Evolutionary conservation across 2,797 vertebrate species (phyloP), one percentile per base, ranked within the genome.

Genomic region (Falco naumanni): DNA sequence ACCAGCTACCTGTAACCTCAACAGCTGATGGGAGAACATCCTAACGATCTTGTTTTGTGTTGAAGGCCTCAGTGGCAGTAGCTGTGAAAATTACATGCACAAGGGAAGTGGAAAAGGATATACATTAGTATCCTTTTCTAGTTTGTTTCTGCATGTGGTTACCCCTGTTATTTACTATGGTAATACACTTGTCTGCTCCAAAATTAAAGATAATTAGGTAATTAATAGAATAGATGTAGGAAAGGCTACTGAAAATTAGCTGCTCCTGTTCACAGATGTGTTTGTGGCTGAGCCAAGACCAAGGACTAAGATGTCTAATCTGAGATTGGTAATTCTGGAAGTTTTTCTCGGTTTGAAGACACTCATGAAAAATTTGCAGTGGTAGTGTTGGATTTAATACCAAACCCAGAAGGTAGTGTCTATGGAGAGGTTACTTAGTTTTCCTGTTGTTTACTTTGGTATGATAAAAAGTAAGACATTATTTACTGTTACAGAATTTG

Each of bases 151-250:
- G 39, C 26, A 10, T 65, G n/a, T 39, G 24, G 60, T 91, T 85
- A 33, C 56, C 53, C 24, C 34, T 74, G 37, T 79, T 90, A 83
- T 94, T 91, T 95, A 61, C 37, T 75, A 14, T 94, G 45, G 78
- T 84, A 74, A 83, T 89, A 56, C 33, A 66, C 64, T 79, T 74
- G 34, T 54, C 60, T 95, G 74, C 66, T 94, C 28, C 41, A 77
- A 88, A 95, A 87, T 71, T 50, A 88, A 60, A n/a, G 78, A 43
- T 71, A 84, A 95, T 93, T 63, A 79, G 34, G 25, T 89, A 89
- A 87, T 91, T 74, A 89, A 92, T 92, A 43, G 37, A 78, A 54
- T 84, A 56, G 31, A 84, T 90, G 51, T 79, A 57, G 86, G 69
- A 92, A 90, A 88, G 45, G 33, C 54, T 80, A n/a, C 72, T 16